phyloP scores from a whole-genome alignment of 2,113 vertebrate species.

The Orycteropus afer region DNA sequence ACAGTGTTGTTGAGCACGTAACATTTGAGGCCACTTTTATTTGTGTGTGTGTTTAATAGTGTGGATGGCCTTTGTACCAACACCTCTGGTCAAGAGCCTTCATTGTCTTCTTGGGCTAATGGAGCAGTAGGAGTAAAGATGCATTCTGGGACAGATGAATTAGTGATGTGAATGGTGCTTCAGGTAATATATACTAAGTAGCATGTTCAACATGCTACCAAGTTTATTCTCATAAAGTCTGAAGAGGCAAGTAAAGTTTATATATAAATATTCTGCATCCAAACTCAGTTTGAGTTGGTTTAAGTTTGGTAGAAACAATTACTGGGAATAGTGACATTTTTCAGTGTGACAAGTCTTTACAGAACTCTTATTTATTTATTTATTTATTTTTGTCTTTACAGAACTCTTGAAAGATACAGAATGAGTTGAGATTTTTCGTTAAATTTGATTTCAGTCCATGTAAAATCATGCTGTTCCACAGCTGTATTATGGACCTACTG shows the following conservation, averaged over 20 bases:
- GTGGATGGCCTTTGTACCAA: neutral
- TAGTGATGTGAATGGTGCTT: neutral
- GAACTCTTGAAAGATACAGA: conserved; percentile 52
- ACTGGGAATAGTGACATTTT: conserved; percentile 30
- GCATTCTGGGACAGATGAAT: neutral
- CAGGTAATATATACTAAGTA: neutral
- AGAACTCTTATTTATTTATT: no score
- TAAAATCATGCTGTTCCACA: conserved; percentile 49
- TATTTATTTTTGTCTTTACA: conserved; percentile 54
- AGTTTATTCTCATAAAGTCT: neutral
- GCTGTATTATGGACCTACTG: conserved; percentile 40
- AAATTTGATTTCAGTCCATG: conserved; percentile 50
- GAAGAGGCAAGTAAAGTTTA: neutral
- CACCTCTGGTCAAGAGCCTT: neutral
- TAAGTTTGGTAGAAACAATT: conserved; percentile 37
- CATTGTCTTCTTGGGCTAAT: conserved; percentile 11
- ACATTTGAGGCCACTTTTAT: neutral
- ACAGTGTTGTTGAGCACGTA: neutral
- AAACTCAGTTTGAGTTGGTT: conserved; percentile 30
- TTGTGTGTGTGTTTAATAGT: neutral
- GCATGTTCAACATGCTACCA: neutral
- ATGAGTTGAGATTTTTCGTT: conserved; percentile 62
- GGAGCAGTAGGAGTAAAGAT: neutral
- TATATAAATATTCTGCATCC: neutral
- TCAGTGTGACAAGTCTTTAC: conserved; percentile 22